Evolutionary conservation across 2,888 invertebrate genomes (phyloP), one percentile per base, ranked within the genome.

Genomic region (Orgyia antiqua): DNA sequence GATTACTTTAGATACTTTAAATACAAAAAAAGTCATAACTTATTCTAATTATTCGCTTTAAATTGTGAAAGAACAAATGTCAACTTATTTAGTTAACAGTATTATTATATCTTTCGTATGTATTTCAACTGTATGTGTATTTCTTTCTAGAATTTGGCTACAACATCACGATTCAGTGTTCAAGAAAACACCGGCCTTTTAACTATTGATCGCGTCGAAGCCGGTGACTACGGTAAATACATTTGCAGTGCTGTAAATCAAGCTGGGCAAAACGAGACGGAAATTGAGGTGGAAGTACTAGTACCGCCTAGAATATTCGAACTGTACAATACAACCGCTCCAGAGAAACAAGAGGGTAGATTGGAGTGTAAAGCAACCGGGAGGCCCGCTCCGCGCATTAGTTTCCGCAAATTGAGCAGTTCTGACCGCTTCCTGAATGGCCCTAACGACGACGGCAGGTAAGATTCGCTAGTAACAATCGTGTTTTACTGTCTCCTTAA

Each of bases 291-390:
- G 10, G 90, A 90, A 49, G 89, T 92, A 0, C 84, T 95, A 26
- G 92, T 94, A 0, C 93, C 91, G 51, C 96, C 96, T 0, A 91
- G 90, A 59, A 92, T 96, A 59, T 92, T 90, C 62, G 93, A 95
- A 58, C 87, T 94, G 31, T 77, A 87, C 27, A 96, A 96, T 66
- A 86, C 88, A 2, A 94, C 95, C 0, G 87, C 89, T 0, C 83
- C 90, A 0, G 88, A 90, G 24, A 88, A 83, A 24, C 86, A 87
- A 23, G 90, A 91, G 51, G 90, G 91, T 0, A 89, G 88, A 51
- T 77, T 96, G 10, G 89, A 90, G 13, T 96, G 96, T 64, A 91
- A 92, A 58, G 92, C 94, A 0, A 89, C 89, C 17, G 97, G 96
- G 3, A 88, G 93, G 39, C 97, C 97, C 0, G 89, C 92, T 7